phyloP scores from a whole-genome alignment of 2,797 vertebrate genomes.

The Sebastes aleutianus region DNA sequence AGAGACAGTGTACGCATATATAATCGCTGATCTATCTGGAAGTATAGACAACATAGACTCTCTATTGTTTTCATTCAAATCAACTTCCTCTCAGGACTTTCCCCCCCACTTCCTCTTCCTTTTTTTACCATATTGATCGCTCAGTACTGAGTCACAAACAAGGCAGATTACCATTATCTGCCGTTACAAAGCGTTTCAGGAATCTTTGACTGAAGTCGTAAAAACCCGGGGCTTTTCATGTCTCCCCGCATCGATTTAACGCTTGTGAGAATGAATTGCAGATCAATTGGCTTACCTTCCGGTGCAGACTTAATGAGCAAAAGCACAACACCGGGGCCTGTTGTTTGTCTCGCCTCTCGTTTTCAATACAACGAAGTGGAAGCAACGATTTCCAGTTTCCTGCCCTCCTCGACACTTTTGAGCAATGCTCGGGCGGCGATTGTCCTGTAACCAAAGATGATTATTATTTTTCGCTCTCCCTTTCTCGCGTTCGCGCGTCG shows the following conservation, averaged over 20 bases:
- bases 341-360: slow-evolving; percentile 69
- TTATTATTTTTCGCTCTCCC: slow-evolving; percentile 55
- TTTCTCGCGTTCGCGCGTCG: slow-evolving; percentile 20
- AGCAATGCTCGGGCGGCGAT: slow-evolving; percentile 24
- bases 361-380: slow-evolving; percentile 17
- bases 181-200: slow-evolving; percentile 83
- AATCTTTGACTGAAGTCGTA: slow-evolving; percentile 81
- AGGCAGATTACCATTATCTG: slow-evolving; percentile 81
- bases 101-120: fast-evolving
- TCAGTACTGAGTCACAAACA: slow-evolving; percentile 72
- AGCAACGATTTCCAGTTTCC: slow-evolving; percentile 62
- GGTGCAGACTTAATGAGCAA: slow-evolving; percentile 83
- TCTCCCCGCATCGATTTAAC: slow-evolving; percentile 82
- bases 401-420: slow-evolving; percentile 27
- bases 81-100: slow-evolving; percentile 69
- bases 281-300: slow-evolving; percentile 85
- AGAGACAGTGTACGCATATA: slow-evolving; percentile 16
- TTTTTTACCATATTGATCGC: slow-evolving; percentile 75
- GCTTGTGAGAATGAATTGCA: slow-evolving; percentile 85
- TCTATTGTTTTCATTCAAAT: slow-evolving; percentile 81
- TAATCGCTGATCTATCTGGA: slow-evolving; percentile 34
- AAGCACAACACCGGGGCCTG: slow-evolving; percentile 67
- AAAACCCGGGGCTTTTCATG: slow-evolving; percentile 82
- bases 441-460: slow-evolving; percentile 55
- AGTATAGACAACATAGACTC: slow-evolving; percentile 37